A percentile compares a stretch with the other conserved stretches of the same genome.
phyloP scores from a whole-genome alignment of 2,888 invertebrate genomes.

The Cyrtodaria siliqua region DNA sequence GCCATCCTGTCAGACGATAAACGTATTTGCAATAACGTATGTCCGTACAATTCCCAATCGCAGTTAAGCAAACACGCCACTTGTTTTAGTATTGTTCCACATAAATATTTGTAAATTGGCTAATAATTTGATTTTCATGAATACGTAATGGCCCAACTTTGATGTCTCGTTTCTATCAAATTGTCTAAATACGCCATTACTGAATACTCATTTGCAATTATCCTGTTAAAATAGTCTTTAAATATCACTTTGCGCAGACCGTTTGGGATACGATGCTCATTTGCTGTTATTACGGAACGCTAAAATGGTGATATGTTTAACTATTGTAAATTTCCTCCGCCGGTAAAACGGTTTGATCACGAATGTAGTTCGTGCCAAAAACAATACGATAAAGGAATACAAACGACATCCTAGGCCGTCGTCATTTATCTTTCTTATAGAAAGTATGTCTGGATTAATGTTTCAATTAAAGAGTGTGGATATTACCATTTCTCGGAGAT shows the following conservation, averaged over 20 bases:
- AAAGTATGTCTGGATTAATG: slow-evolving; percentile 17
- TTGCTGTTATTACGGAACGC: slow-evolving; percentile 48
- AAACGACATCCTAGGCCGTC: not conserved
- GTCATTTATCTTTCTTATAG: slow-evolving; percentile 1
- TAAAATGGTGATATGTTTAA: slow-evolving; percentile 39
- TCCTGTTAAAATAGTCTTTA: slow-evolving; percentile 36
- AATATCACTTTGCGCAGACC: slow-evolving; percentile 30
- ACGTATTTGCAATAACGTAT: slow-evolving; percentile 7
- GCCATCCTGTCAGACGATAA: not conserved
- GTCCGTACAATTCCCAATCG: slow-evolving; percentile 14
- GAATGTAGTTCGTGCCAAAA: slow-evolving; percentile 35
- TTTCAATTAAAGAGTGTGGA: slow-evolving; percentile 18
- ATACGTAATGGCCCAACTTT: slow-evolving; percentile 21
- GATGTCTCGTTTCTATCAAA: slow-evolving; percentile 40
- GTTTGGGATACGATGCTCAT: slow-evolving; percentile 38
- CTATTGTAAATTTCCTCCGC: slow-evolving; percentile 42
- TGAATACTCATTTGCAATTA: slow-evolving; percentile 47
- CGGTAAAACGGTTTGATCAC: slow-evolving; percentile 42
- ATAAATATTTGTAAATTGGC: slow-evolving; percentile 58
- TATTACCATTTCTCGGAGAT: not conserved
- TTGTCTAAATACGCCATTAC: slow-evolving; percentile 47
- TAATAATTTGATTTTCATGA: slow-evolving; percentile 44
- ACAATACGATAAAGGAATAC: slow-evolving; percentile 16
- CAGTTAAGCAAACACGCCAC: too few species aligned
- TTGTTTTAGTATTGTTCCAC: not conserved